A percentile compares a stretch with the other conserved stretches of the same genome.
These are phyloP conservation scores for Pristis pectinata DNA, from an alignment of 2,797 vertebrate species.

Conservation along the genomic window DNA sequence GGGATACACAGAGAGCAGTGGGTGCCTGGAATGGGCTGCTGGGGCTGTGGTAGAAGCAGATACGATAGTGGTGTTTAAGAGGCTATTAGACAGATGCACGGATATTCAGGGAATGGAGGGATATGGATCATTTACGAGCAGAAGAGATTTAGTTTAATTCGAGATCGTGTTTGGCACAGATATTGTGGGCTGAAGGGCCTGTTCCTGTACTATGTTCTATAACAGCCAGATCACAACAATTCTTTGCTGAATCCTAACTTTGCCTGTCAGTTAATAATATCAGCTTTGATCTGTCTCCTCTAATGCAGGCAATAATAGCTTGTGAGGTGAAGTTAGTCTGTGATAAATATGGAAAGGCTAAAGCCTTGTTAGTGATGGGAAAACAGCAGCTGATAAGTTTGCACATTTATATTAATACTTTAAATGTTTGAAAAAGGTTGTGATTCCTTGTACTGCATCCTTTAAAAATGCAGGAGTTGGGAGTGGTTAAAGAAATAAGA, in stretches of 20 bases:
- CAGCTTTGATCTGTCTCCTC: no score
- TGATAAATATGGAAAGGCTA: no score
- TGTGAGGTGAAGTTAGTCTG: not conserved
- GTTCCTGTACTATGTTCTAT: not conserved
- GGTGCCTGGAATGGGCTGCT: no score
- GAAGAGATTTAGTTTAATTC: no score
- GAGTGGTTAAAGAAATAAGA: not conserved
- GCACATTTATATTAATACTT: not conserved
- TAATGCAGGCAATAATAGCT: not conserved
- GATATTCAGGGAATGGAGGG: no score
- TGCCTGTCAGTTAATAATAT: not conserved
- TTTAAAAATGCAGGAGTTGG: not conserved
- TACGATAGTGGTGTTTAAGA: no score
- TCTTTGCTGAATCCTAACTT: not conserved
- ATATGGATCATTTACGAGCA: no score
- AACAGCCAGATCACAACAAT: not conserved
- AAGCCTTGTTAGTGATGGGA: not conserved
- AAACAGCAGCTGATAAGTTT: not conserved
- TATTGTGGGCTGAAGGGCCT: no score
- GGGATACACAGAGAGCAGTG: no score
- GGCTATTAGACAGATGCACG: no score
- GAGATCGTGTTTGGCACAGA: no score
- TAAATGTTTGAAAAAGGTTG: not conserved
- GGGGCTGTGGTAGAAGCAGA: no score
- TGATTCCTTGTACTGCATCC: not conserved